Conservation (phyloP, 2,888 invertebrate genomes). For the Drosophila borealis region DNA sequence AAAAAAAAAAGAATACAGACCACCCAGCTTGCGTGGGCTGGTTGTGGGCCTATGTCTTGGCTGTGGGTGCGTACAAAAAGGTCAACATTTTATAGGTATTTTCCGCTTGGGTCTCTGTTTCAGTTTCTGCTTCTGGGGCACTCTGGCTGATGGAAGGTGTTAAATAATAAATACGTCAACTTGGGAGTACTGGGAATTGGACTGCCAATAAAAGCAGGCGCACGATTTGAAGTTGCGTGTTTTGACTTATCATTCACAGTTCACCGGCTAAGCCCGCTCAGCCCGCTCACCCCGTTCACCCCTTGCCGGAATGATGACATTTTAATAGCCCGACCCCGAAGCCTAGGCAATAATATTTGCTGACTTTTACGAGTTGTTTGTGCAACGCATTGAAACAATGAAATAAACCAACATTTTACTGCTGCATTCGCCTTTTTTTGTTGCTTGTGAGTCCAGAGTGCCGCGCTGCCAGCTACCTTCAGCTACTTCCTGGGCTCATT, state of each 20-base stretch:
- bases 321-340: constrained; percentile 66
- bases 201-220: constrained; percentile 63
- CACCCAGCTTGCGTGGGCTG: constrained; percentile 50
- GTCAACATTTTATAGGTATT: constrained; percentile 71
- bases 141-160: constrained; percentile 58
- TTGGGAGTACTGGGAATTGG: constrained; percentile 46
- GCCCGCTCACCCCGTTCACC: constrained; percentile 2
- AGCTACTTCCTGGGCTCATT: constrained; percentile 24
- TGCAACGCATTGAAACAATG: constrained; percentile 63
- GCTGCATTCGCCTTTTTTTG: constrained; percentile 2
- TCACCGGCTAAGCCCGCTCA: background rate
- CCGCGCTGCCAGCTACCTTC: background rate
- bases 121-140: background rate
- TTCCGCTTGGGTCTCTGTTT: constrained; percentile 51
- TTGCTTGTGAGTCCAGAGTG: background rate
- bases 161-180: constrained; percentile 72
- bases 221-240: constrained; percentile 60
- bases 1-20: constrained; percentile 41
- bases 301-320: constrained; percentile 61
- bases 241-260: constrained; percentile 57
- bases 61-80: constrained; percentile 59
- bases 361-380: constrained; percentile 65
- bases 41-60: constrained; percentile 24
- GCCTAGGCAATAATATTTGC: constrained; percentile 69
- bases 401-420: constrained; percentile 51